phyloP scores from a whole-genome alignment of 1,140 invertebrate species.

The Pectinophora gossypiella region DNA sequence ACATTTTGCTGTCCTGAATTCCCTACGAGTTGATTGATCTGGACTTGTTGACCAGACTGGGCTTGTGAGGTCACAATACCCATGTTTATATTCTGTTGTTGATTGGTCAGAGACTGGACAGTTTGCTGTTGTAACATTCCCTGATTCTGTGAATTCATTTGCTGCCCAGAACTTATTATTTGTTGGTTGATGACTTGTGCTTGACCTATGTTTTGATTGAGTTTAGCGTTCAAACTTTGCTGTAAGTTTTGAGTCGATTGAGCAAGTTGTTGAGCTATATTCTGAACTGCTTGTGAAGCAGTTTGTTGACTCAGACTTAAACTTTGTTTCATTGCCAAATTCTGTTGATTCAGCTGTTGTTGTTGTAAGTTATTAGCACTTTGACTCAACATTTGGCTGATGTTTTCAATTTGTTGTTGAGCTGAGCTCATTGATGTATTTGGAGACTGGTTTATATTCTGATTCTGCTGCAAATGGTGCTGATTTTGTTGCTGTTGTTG shows the following conservation, averaged over 20 bases:
- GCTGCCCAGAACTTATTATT: conserved; percentile 47
- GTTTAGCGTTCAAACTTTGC: conserved; percentile 59
- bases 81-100: conserved; percentile 65
- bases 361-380: conserved; percentile 67
- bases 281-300: conserved; percentile 56
- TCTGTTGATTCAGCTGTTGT: conserved; percentile 57
- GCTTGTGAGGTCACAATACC: conserved; percentile 52
- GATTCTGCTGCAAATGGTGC: conserved; percentile 49
- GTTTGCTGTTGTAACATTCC: conserved; percentile 61
- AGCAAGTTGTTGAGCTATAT: conserved; percentile 66
- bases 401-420: conserved; percentile 69
- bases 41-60: conserved; percentile 43
- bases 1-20: conserved; percentile 52
- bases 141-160: conserved; percentile 49
- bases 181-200: conserved; percentile 58
- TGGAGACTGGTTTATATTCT: conserved; percentile 51
- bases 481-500: conserved; percentile 26
- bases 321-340: conserved; percentile 59
- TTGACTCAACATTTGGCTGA: conserved; percentile 67
- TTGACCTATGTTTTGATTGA: conserved; percentile 53
- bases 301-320: conserved; percentile 61
- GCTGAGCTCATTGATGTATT: conserved; percentile 56
- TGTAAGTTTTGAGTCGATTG: conserved; percentile 65
- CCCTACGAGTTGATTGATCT: conserved; percentile 52
- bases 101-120: conserved; percentile 56